A percentile compares a stretch with the other conserved stretches of the same genome.
Evolutionary conservation across 2,888 invertebrate genomes (phyloP).

Genomic region (Oxystoma pomonae): DNA sequence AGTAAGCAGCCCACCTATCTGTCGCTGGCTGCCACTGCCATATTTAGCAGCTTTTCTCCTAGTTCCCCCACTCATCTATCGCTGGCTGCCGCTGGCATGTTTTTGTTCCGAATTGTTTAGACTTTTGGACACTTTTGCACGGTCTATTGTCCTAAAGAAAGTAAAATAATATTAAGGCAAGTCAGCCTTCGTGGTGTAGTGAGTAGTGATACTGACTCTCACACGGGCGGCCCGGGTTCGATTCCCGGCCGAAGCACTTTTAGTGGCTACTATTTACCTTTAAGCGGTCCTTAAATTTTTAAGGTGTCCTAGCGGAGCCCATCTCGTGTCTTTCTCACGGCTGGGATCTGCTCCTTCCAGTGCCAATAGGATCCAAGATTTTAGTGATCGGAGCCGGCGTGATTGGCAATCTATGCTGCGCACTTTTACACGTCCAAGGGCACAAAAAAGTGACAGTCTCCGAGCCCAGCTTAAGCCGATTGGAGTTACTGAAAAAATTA

Average conservation of each 20-base stretch:
- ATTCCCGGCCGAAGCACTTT: slow-evolving; percentile 55
- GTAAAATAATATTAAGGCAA: too few relatives aligned
- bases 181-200: too few relatives aligned
- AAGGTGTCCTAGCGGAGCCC: slow-evolving; percentile 63
- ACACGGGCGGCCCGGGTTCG: slow-evolving; percentile 55
- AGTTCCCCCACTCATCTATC: too few relatives aligned
- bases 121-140: too few relatives aligned
- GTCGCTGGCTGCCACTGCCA: too few relatives aligned
- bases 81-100: too few relatives aligned
- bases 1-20: too few relatives aligned
- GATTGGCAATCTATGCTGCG: slow-evolving; percentile 66
- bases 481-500: slow-evolving; percentile 50
- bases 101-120: too few relatives aligned
- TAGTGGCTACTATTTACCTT: too few relatives aligned
- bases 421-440: slow-evolving; percentile 61
- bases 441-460: slow-evolving; percentile 63
- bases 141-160: too few relatives aligned
- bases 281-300: slow-evolving; percentile 22
- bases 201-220: too few relatives aligned
- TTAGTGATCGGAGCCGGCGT: slow-evolving; percentile 67
- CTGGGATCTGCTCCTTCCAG: slow-evolving; percentile 57
- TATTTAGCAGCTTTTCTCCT: too few relatives aligned
- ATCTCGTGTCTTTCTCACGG: slow-evolving; percentile 67
- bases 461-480: slow-evolving; percentile 55
- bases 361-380: slow-evolving; percentile 57